Conservation (phyloP, 2,113 vertebrate genomes). For the Oophaga pumilio region DNA sequence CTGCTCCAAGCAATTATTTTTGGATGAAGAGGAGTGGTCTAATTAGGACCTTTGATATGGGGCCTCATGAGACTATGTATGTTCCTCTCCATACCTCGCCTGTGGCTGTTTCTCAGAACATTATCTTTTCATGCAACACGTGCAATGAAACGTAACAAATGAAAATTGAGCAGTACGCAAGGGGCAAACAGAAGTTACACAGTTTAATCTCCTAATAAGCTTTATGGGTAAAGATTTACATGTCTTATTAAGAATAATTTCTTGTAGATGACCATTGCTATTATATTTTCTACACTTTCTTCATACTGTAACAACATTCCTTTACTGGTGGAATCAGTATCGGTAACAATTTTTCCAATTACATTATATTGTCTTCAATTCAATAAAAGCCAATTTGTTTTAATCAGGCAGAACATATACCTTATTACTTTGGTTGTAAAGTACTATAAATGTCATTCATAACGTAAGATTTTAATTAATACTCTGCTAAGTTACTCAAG, state of each 20-base stretch:
- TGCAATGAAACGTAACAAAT: too few relatives aligned
- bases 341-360: not conserved
- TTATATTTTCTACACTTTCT: not conserved
- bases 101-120: too few relatives aligned
- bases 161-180: too few relatives aligned
- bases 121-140: too few relatives aligned
- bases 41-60: too few relatives aligned
- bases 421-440: slow-evolving; percentile 10
- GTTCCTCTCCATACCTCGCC: too few relatives aligned
- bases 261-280: not conserved
- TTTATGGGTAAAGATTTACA: not conserved
- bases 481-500: not conserved
- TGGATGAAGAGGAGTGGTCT: too few relatives aligned
- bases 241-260: not conserved
- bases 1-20: too few relatives aligned
- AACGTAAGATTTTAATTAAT: slow-evolving; percentile 33
- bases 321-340: not conserved
- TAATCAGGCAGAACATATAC: not conserved
- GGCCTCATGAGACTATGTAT: too few relatives aligned
- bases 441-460: slow-evolving; percentile 16
- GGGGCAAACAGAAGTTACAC: too few relatives aligned
- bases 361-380: not conserved
- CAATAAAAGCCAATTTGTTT: not conserved
- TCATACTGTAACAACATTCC: not conserved
- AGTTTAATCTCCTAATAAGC: too few relatives aligned